Percentiles rank a stretch among this genome's conserved stretches.
Conservation (phyloP, 1,140 invertebrate genomes). For the Oreohelix idahoensis region DNA sequence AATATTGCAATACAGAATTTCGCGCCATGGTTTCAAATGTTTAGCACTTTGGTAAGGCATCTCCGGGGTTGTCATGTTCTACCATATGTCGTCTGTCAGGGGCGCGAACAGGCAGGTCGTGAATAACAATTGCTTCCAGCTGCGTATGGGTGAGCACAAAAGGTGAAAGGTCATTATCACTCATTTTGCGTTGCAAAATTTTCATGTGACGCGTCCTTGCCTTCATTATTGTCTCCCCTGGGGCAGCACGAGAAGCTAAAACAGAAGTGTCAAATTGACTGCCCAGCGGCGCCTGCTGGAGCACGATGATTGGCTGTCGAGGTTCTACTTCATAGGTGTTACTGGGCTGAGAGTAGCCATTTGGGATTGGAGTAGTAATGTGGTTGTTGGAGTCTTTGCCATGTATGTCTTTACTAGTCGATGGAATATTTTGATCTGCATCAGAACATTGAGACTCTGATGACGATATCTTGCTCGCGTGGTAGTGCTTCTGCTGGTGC, state of each 20-base stretch:
- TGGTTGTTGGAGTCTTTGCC: neutral
- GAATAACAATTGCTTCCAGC: slow-evolving; percentile 64
- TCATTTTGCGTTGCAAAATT: slow-evolving; percentile 58
- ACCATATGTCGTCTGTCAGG: neutral
- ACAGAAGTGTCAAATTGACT: slow-evolving; percentile 35
- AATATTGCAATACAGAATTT: too few relatives aligned
- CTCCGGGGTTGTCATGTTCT: neutral
- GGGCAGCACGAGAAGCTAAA: slow-evolving; percentile 41
- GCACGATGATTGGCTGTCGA: slow-evolving; percentile 58
- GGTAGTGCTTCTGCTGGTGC: neutral
- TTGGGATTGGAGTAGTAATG: neutral
- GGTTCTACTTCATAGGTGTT: neutral
- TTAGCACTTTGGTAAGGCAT: neutral
- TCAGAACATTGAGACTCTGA: neutral
- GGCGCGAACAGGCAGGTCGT: slow-evolving; percentile 49
- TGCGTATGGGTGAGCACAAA: slow-evolving; percentile 58
- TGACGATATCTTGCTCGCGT: neutral
- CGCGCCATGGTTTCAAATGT: too few relatives aligned
- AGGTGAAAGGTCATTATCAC: slow-evolving; percentile 60
- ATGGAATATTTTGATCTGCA: too few relatives aligned
- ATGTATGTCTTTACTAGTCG: neutral
- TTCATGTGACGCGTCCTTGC: slow-evolving; percentile 59
- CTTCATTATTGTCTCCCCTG: slow-evolving; percentile 48
- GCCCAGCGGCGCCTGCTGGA: slow-evolving; percentile 57
- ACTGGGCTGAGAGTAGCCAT: neutral